Conservation (phyloP, 2,888 invertebrate species). For the Abscondita cerata region DNA sequence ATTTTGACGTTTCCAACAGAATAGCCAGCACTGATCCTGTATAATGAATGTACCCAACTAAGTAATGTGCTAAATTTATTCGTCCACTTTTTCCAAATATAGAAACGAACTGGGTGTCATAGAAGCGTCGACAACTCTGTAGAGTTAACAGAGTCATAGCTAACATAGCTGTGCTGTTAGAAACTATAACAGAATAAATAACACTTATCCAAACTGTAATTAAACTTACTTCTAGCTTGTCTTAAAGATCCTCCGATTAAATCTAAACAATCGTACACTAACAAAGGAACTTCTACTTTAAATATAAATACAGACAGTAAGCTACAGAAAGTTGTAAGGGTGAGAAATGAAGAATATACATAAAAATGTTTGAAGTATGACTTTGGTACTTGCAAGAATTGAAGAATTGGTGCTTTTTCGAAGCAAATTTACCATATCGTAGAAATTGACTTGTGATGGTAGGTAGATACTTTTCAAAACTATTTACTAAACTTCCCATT, state of each 20-base stretch:
- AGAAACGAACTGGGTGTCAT: slow-evolving; percentile 81
- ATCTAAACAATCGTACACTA: slow-evolving; percentile 61
- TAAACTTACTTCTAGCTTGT: slow-evolving; percentile 61
- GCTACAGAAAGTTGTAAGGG: slow-evolving; percentile 61
- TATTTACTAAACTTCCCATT: slow-evolving; percentile 68
- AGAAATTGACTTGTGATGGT: slow-evolving; percentile 68
- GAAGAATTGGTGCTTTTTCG: slow-evolving; percentile 60
- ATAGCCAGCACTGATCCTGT: slow-evolving; percentile 71
- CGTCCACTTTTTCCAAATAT: slow-evolving; percentile 78
- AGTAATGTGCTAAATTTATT: slow-evolving; percentile 82
- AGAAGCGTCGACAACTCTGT: slow-evolving; percentile 77
- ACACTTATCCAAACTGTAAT: background rate
- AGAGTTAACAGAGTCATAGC: slow-evolving; percentile 68
- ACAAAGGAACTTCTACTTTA: slow-evolving; percentile 58
- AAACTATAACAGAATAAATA: slow-evolving; percentile 60
- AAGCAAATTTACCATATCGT: slow-evolving; percentile 77
- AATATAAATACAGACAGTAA: slow-evolving; percentile 61
- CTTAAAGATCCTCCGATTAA: slow-evolving; percentile 56
- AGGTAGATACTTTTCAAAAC: slow-evolving; percentile 72
- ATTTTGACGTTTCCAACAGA: slow-evolving; percentile 74
- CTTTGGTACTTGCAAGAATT: slow-evolving; percentile 73
- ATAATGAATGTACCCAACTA: slow-evolving; percentile 80
- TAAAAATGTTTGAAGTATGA: slow-evolving; percentile 85
- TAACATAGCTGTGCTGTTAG: slow-evolving; percentile 65
- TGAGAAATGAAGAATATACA: slow-evolving; percentile 68